A percentile compares a stretch with the other conserved stretches of the same genome.
Conservation (phyloP, 2,888 invertebrate genomes). For the Himalopsyche kuldschensis region DNA sequence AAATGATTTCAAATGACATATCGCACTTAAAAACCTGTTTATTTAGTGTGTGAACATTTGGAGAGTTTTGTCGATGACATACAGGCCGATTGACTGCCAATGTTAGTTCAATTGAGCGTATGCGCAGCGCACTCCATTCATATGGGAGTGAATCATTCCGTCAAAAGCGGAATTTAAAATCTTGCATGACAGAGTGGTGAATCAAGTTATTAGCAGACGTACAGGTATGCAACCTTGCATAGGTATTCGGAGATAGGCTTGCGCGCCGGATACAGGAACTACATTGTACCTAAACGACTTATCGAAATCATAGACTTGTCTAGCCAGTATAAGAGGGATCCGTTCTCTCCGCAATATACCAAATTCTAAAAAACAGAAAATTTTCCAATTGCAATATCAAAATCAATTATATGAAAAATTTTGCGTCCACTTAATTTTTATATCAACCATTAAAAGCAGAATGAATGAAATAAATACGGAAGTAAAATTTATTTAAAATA, state of each 20-base stretch:
- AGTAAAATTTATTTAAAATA: too few relatives aligned
- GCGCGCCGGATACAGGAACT: background rate
- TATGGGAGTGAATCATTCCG: background rate
- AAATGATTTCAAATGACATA: background rate
- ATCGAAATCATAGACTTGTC: too few relatives aligned
- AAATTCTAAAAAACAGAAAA: too few relatives aligned
- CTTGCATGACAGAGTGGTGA: background rate
- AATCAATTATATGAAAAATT: too few relatives aligned
- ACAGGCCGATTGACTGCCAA: background rate
- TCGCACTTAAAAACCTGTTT: background rate
- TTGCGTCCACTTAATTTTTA: too few relatives aligned
- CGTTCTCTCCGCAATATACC: too few relatives aligned
- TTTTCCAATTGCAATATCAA: too few relatives aligned
- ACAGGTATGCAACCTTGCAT: background rate
- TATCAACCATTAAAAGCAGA: too few relatives aligned
- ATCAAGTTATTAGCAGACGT: background rate
- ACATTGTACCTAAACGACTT: background rate
- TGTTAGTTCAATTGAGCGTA: background rate
- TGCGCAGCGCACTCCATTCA: background rate
- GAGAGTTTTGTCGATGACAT: background rate
- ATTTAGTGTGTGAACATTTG: background rate
- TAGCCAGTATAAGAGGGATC: too few relatives aligned
- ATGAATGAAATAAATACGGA: too few relatives aligned
- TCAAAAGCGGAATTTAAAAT: background rate
- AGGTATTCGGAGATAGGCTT: background rate